Evolutionary conservation across 2,888 invertebrate species (phyloP).

Genomic region (Torymus texanus): DNA sequence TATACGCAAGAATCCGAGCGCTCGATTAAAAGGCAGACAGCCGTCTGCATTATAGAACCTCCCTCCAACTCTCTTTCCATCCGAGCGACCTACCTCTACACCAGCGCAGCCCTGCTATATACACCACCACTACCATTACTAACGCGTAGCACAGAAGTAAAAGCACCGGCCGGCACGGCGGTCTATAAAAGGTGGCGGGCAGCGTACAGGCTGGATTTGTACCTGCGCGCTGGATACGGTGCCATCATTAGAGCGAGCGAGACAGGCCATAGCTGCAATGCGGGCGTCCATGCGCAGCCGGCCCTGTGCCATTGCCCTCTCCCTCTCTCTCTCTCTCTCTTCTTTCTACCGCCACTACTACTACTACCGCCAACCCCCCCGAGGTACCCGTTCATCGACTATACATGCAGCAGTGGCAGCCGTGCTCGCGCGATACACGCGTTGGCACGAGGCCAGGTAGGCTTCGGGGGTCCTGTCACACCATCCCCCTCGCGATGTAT

Average conservation of each 20-base stretch:
- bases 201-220: slow-evolving; percentile 63
- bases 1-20: no score
- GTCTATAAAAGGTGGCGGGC: slow-evolving; percentile 40
- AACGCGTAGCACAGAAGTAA: no score
- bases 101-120: background rate
- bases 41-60: background rate
- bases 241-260: slow-evolving; percentile 70
- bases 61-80: no score
- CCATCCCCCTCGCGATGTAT: no score
- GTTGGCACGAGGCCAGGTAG: slow-evolving; percentile 71
- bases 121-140: no score
- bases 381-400: slow-evolving; percentile 56
- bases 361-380: slow-evolving; percentile 15
- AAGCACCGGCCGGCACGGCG: background rate
- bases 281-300: slow-evolving; percentile 67
- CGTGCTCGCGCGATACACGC: slow-evolving; percentile 23
- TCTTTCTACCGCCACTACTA: background rate
- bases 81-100: background rate
- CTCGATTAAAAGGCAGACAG: no score
- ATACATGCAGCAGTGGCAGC: slow-evolving; percentile 50
- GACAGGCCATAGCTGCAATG: slow-evolving; percentile 74
- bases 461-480: slow-evolving; percentile 67
- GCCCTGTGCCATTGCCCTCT: slow-evolving; percentile 1
- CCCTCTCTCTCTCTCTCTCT: slow-evolving; percentile 23
- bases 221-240: slow-evolving; percentile 65